phyloP scores from a whole-genome alignment of 2,888 invertebrate genomes.

The Cordilura impudica region DNA sequence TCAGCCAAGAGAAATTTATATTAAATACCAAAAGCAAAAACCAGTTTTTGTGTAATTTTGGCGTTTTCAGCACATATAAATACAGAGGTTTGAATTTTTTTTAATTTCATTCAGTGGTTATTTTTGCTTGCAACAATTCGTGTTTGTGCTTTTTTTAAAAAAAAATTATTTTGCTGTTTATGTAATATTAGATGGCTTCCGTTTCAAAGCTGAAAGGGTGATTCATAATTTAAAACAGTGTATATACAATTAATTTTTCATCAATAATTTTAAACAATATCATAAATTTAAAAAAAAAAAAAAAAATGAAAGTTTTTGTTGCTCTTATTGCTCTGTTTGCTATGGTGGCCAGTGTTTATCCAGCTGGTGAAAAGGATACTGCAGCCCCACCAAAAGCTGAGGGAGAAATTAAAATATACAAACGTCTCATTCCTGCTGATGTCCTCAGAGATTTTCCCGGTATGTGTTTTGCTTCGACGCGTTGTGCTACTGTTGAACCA shows the following conservation, averaged over 20 bases:
- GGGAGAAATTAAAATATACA: constrained; percentile 85
- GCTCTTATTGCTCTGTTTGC: constrained; percentile 19
- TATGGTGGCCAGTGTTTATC: constrained; percentile 27
- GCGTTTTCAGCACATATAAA: constrained; percentile 59
- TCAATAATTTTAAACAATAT: not conserved
- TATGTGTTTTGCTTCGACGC: constrained; percentile 93
- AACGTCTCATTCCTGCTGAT: constrained; percentile 91
- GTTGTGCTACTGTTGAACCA: constrained; percentile 91
- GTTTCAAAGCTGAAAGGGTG: constrained; percentile 52
- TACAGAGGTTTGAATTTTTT: constrained; percentile 57
- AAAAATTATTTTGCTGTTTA: too few species aligned
- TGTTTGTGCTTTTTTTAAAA: constrained; percentile 46
- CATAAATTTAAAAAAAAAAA: not conserved
- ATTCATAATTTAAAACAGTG: constrained; percentile 37
- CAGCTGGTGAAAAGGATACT: constrained; percentile 36
- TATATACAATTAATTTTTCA: not conserved
- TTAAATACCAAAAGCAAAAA: constrained; percentile 25
- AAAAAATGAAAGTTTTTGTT: constrained; percentile 44
- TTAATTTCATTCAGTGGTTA: constrained; percentile 64
- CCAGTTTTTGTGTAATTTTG: constrained; percentile 44
- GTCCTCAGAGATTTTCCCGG: constrained; percentile 94
- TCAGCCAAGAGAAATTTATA: constrained; percentile 1
- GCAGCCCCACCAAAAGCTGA: constrained; percentile 7
- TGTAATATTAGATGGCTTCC: constrained; percentile 54
- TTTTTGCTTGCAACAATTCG: constrained; percentile 62